Evolutionary conservation across 1,140 invertebrate species (phyloP).

Genomic region (Drosophila melanogaster): DNA sequence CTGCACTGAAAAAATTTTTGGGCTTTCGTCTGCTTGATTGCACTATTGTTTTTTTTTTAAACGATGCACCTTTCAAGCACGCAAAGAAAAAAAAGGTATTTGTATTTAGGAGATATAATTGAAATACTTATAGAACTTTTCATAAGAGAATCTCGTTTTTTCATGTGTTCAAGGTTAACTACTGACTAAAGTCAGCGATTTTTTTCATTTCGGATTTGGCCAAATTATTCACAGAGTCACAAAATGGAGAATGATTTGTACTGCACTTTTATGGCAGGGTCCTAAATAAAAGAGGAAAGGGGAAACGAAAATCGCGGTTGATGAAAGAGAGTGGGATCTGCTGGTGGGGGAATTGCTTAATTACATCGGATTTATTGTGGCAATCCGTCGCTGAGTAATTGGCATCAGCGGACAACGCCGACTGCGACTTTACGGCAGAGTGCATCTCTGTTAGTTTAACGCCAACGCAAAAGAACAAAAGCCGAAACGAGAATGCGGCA

Average conservation of each 20-base stretch:
- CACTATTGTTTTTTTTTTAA: too few species aligned
- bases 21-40: too few species aligned
- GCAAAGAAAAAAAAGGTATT: too few species aligned
- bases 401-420: constrained; percentile 18
- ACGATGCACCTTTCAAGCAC: too few species aligned
- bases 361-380: constrained; percentile 56
- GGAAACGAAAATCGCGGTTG: constrained; percentile 11
- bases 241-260: constrained; percentile 81
- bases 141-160: neutral
- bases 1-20: constrained; percentile 7
- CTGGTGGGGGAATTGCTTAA: constrained; percentile 42
- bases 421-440: constrained; percentile 1
- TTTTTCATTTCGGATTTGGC: constrained; percentile 31
- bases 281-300: constrained; percentile 1
- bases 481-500: constrained; percentile 57
- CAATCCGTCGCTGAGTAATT: constrained; percentile 52
- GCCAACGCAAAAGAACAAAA: constrained; percentile 67
- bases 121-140: neutral
- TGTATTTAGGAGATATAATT: too few species aligned
- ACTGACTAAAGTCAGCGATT: constrained; percentile 43
- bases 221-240: constrained; percentile 72
- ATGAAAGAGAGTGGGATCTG: neutral
- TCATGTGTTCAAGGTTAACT: constrained; percentile 18
- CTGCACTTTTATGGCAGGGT: constrained; percentile 68
- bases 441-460: constrained; percentile 35